Base-by-base conservation (phyloP, 2,797 vertebrate species). In the Sebastolobus altivelis region DNA sequence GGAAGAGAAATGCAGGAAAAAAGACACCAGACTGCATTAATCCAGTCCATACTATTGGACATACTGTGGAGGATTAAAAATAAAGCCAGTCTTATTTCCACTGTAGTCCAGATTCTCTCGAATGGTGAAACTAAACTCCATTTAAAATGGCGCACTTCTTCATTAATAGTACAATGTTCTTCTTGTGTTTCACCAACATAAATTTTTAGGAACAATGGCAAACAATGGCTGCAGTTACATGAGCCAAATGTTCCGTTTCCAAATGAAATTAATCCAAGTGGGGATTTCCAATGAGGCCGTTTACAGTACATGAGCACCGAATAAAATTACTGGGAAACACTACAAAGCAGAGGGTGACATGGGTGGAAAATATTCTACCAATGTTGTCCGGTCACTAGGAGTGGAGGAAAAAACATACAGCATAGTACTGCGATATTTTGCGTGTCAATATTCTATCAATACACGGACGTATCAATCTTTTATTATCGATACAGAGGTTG, bases 261-360 rank as follows among this genome's bases (percentile, higher is more conserved):
- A 85, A 84, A 84, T 80, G 35, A 77, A 86, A 87, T 79, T 35
- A 87, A 85, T 83, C 84, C 74, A 52, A 38, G 40, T 4, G 43
- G 73, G 76, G 76, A 72, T 78, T 70, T 86, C 79, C 77, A 55
- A 2, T 43, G 55, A 80, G 61, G 65, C 66, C 58, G 12, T 70
- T 72, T 65, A 59, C 61, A 72, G 55, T 29, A 22, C 49, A 77
- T 16, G 52, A 59, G 56, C 16, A 16, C 31, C 27, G 54, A 75
- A 43, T 62, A 7, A 72, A 63, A 65, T 3, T 16, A 72, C 52
- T 65, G 74, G 54, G 81, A 77, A 29, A 13, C 6, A 31, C 65
- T 38, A 3, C 69, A 61, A 46, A 77, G 52, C 37, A 37, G 49
- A 40, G 8, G 13, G 27, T 20, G 75, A 73, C 60, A 55, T 4